Percentiles rank a stretch among this genome's conserved stretches.
Conservation (phyloP, 2,113 vertebrate genomes). For the Nesogale talazaci region DNA sequence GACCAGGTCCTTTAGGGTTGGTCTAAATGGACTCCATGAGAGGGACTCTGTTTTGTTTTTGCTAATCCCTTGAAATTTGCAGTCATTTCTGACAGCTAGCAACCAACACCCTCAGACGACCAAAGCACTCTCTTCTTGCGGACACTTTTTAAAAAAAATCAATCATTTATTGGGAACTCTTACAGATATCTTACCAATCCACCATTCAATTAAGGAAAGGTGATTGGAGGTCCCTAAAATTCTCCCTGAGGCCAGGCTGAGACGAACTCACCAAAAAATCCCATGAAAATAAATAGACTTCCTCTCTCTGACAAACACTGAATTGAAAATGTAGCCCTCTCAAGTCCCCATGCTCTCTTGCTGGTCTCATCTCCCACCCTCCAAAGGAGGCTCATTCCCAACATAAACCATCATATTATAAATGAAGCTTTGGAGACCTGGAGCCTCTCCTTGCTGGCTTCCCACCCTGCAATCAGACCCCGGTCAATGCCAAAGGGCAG, state of each 20-base stretch:
- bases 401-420: not conserved
- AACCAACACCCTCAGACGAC: not conserved
- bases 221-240: constrained; percentile 37
- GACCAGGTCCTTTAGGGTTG: too few relatives aligned
- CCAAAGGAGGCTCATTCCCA: constrained; percentile 22
- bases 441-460: not conserved
- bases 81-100: constrained; percentile 16
- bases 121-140: constrained; percentile 13
- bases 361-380: constrained; percentile 36
- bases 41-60: too few relatives aligned
- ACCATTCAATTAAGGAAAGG: not conserved
- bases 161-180: too few relatives aligned
- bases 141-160: not conserved
- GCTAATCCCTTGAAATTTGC: constrained; percentile 1
- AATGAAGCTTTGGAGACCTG: constrained; percentile 11
- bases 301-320: constrained; percentile 18
- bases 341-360: constrained; percentile 29
- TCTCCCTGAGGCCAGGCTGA: constrained; percentile 48
- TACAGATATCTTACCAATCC: too few relatives aligned
- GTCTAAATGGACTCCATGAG: too few relatives aligned
- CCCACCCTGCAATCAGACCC: not conserved
- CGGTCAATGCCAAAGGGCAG: not conserved
- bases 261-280: constrained; percentile 37
- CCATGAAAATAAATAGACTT: constrained; percentile 60
- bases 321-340: constrained; percentile 63